phyloP scores from a whole-genome alignment of 2,113 vertebrate species.

The Eudyptes chrysolophus region DNA sequence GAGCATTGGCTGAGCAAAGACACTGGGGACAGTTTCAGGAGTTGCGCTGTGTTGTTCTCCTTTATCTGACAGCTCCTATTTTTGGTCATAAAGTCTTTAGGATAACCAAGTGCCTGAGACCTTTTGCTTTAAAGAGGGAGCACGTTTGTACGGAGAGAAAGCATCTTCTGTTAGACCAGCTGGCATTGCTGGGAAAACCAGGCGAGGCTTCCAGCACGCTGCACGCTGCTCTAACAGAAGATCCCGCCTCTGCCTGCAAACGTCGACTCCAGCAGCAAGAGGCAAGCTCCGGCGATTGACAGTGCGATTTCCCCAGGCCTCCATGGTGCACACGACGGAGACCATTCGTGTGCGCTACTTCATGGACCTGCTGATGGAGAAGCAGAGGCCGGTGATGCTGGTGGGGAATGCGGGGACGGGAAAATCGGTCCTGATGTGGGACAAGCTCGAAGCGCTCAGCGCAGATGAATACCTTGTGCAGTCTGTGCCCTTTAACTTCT shows the following conservation, averaged over 20 bases:
- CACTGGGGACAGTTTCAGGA: not conserved
- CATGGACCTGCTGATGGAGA: slow-evolving; percentile 78
- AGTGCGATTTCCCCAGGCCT: slow-evolving; percentile 51
- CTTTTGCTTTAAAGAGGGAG: not conserved
- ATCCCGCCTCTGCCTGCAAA: not conserved
- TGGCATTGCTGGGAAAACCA: not conserved
- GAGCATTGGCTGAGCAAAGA: not conserved
- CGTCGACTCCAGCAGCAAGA: accelerated
- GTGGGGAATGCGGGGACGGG: slow-evolving; percentile 78
- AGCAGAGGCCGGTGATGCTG: slow-evolving; percentile 76
- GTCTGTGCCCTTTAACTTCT: slow-evolving; percentile 81
- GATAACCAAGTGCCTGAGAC: not conserved
- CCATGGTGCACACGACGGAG: slow-evolving; percentile 77
- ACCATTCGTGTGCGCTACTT: slow-evolving; percentile 77
- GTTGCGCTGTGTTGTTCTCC: not conserved
- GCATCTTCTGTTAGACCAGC: accelerated
- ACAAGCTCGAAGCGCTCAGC: slow-evolving; percentile 71
- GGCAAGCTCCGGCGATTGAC: accelerated
- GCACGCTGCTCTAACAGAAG: accelerated
- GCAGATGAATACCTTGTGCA: slow-evolving; percentile 70
- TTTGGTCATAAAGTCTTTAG: not conserved
- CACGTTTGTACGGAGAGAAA: not conserved
- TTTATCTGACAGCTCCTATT: not conserved
- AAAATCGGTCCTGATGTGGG: slow-evolving; percentile 76
- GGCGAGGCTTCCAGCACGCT: not conserved